Base-by-base conservation (phyloP, 2,797 vertebrate genomes). In the Pelochelys cantorii region DNA sequence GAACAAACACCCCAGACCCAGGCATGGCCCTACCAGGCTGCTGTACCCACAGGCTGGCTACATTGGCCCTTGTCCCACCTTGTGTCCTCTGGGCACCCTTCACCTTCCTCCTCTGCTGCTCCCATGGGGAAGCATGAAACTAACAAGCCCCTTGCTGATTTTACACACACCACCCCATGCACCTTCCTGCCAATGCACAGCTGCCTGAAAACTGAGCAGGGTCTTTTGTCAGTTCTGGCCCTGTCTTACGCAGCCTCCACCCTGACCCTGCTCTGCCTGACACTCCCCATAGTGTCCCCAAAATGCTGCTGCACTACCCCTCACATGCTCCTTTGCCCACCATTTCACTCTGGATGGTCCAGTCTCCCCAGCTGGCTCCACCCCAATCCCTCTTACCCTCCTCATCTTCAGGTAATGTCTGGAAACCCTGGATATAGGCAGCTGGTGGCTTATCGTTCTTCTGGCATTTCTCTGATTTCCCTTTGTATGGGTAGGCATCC, bases 391-490 rank as follows among this genome's bases (percentile, higher is more conserved):
- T 48, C 71, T 23, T 23, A 75, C 74, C 37, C 22, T 9, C 13
- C 23, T 75, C 74, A 48, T 75, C 42, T 25, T 11, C 11, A 42
- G 37, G 37, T 23, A 75, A 37, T 12, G 23, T 25, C 74, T 75
- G 11, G 74, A 75, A 75, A 22, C 74, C 74, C 25, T 75, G 37
- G 37, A 75, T 75, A 8, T 25, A 48, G 37, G 42, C 74, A 15
- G 4, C 37, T 7, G 23, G 8, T 48, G 42, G 22, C 6, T 15
- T 9, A 7, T 2, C 5, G 5, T 27, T 4, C 3, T 48, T 11
- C 12, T 1, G 12, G 34, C 74, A 75, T 48, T 7, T 48, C 22
- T 4, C 6, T 22, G 25, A 1, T 27, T 7, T 42, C 11, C 11
- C 42, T 8, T 27, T 8, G 74, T 75, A 75, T 11, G 74, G 74